Evolutionary conservation across 37 sponge, comb jelly and placozoan species (phyloP), one percentile per base, ranked within the genome.

Genomic region (Ephydatia muelleri): DNA sequence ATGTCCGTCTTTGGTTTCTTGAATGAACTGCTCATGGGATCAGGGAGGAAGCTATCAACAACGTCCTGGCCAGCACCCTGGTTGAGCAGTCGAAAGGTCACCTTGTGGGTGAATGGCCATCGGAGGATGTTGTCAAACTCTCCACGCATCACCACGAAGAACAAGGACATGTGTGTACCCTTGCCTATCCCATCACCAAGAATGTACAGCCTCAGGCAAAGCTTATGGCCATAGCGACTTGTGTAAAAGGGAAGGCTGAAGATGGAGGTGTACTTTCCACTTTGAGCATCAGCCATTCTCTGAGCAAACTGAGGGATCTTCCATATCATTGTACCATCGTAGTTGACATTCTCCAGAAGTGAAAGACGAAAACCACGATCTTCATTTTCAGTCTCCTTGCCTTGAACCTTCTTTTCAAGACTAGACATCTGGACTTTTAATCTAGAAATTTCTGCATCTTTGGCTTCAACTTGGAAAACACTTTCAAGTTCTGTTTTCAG

Each of bases 41-140:
- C 94, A n/a, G 94, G 91, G 70, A 87, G 88, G 82, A 93, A 93
- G 13, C 88, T 86, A 34, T 93, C 94, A 27, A 90, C 73, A 2
- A 93, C 38, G 49, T 93, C 94, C 13, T 81, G 35, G n/a, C 82
- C 82, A 5, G 81, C 81, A 2, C 9, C 68, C 79, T 91, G 94
- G 76, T 91, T 91, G 83, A 94, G 34, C 31, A 94, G 92, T 49
- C 43, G 39, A 68, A 94, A 91, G 67, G 94, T 91, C 8, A 91
- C 92, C 75, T 85, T 87, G 76, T 91, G 84, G 8, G 79, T 85
- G 64, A 88, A 94, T 3, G 94, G 94, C 94, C 94, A 94, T 29
- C 77, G 86, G 21, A 94, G 84, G 72, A 94, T 86, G 43, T 86
- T 87, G 74, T 94, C 94, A 85, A 84, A 94, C 86, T 94, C 94